A percentile compares a stretch with the other conserved stretches of the same genome.
phyloP scores from a whole-genome alignment of 2,797 vertebrate species.

The Sebastes diploproa region DNA sequence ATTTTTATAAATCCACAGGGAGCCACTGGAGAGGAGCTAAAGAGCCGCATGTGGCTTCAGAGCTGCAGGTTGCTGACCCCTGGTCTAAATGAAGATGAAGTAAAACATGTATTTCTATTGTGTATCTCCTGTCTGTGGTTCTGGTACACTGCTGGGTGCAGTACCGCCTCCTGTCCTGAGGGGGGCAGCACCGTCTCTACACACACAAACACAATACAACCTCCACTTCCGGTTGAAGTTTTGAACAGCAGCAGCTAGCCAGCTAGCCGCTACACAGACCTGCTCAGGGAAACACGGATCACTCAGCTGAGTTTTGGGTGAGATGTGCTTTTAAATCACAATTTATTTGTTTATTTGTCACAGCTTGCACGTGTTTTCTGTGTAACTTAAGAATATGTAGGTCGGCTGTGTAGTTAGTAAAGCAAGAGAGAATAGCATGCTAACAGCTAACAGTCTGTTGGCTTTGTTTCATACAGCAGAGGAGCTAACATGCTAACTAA shows the following conservation, averaged over 20 bases:
- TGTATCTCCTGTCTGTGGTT: not conserved
- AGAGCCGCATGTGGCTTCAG: no score
- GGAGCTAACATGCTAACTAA: slow-evolving; percentile 17
- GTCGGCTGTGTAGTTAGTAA: not conserved
- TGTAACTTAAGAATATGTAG: not conserved
- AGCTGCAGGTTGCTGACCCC: no score
- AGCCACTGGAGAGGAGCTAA: no score
- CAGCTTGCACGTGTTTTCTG: rapidly evolving
- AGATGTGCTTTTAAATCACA: not conserved
- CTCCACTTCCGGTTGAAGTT: slow-evolving; percentile 73
- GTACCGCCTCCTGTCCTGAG: not conserved
- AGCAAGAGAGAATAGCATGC: slow-evolving; percentile 15
- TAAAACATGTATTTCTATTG: not conserved
- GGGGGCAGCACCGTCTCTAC: slow-evolving; percentile 20
- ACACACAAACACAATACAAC: slow-evolving; percentile 15
- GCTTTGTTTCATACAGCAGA: slow-evolving; percentile 71
- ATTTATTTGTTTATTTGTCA: rapidly evolving
- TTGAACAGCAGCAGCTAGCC: slow-evolving; percentile 72
- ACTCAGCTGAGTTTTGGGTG: slow-evolving; percentile 53
- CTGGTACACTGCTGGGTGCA: not conserved
- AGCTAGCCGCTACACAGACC: slow-evolving; percentile 44
- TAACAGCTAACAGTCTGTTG: slow-evolving; percentile 49
- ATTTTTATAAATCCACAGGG: no score
- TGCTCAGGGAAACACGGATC: slow-evolving; percentile 72
- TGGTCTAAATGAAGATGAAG: no score